These are phyloP conservation scores for Callipepla californica DNA, from an alignment of 2,113 vertebrate species.

Conservation along the genomic window DNA sequence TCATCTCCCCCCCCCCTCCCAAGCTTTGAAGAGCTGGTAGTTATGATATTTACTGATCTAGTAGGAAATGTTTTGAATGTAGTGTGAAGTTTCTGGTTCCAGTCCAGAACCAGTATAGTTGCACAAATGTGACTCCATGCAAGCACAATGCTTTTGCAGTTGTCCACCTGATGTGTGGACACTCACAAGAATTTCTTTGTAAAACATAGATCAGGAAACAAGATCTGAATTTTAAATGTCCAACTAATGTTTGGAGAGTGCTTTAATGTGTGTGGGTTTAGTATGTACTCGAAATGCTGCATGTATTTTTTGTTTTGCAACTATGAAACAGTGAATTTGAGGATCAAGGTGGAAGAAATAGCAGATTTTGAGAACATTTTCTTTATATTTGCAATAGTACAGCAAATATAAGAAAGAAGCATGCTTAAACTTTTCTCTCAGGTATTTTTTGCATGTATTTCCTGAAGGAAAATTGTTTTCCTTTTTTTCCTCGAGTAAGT, in stretches of 20 bases:
- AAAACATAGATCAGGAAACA: neutral
- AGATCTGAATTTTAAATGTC: neutral
- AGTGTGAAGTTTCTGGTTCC: neutral
- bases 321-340: neutral
- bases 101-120: neutral
- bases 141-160: neutral
- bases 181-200: neutral
- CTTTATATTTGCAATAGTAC: neutral
- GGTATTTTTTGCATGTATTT: neutral
- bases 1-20: neutral
- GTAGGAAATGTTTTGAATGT: neutral
- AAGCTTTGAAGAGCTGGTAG: neutral
- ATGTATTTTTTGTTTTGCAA: neutral
- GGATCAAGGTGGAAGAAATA: neutral
- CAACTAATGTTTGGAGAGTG: neutral
- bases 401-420: neutral
- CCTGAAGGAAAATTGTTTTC: neutral
- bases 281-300: conserved; percentile 2
- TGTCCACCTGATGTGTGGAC: neutral
- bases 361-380: neutral
- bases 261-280: neutral
- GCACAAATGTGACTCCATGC: neutral
- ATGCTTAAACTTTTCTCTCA: neutral
- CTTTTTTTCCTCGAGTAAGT: neutral
- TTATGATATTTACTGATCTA: neutral